Base-by-base conservation (phyloP, 2,888 invertebrate species). In the Macrosiphum euphorbiae region DNA sequence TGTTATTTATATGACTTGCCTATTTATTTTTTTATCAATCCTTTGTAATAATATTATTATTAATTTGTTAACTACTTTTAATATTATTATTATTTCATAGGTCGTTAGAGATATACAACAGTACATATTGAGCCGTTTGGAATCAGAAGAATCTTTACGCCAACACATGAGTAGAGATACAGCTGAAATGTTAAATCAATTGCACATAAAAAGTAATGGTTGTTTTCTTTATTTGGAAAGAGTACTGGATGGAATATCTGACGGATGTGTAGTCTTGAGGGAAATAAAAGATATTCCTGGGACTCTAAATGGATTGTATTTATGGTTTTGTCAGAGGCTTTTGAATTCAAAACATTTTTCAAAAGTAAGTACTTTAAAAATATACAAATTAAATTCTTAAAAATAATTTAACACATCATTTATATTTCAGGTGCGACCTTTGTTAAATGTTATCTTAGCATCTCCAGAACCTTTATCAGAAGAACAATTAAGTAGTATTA, bases 191-290 rank as follows among this genome's bases (percentile, higher is more conserved):
- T 96, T 99, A 7, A 99, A 99, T 96, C 99, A 99, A 95, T 96
- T 99, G 85, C 98, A 99, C 95, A 99, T 99, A 95, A 99, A 99
- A 96, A 98, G 98, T 95, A 99, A 99, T 95, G 99, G 99, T 0
- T 98, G 98, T 95, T 97, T 98, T 95, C 96, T 98, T 8, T 98
- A 98, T 95, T 96, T 98, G 94, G 98, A 98, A 95, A 98, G 98
- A 96, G 97, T 99, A 0, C 96, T 99, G 88, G 99, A 99, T 95
- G 99, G 99, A 0, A 98, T 99, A 2, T 98, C 98, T 0, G 98
- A 99, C 95, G 98, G 98, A 94, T 99, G 98, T 95, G 98, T 99
- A 95, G 98, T 98, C 20, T 96, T 99, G 61, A 97, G 99, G 0
- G 98, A 99, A 95, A 98, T 99, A 47, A 97, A 98, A 50, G 98